Evolutionary conservation across 1,140 invertebrate genomes (phyloP), one percentile per base, ranked within the genome.

Genomic region (Papilio glaucus): DNA sequence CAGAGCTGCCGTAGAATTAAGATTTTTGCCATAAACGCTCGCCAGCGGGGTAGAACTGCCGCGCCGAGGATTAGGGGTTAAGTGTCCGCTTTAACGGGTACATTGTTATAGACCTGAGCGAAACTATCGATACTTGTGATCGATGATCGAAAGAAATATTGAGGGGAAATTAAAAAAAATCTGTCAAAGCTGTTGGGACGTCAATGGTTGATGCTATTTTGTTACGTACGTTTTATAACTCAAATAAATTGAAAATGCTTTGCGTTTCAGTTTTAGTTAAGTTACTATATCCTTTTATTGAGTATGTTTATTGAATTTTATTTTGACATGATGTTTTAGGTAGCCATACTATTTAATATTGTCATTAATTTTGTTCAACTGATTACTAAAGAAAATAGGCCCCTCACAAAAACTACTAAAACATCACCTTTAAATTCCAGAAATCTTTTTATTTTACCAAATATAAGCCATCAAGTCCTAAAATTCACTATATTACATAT

Each of bases 21-120:
- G 90, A 92, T 92, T 92, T 92, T 92, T 91, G 86, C 89, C 83
- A 90, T 92, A 91, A 92, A 91, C 85, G 87, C 85, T 78, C 85
- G 84, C 60, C 79, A 73, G 70, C 73, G 75, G 80, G 80, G 83
- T 86, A 83, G 85, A 90, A 88, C 84, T 88, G 86, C 86, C 79
- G 76, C 74, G 73, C 80, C 78, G 75, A 85, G 89, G 88, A 93
- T 93, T 93, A 90, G 90, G 88, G 90, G 90, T 91, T 93, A 93
- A 91, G 90, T 90, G 88, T 86, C 85, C 88, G 88, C 84, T 80
- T 85, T 92, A 91, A 93, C 89, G 86, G 86, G 85, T 87, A 85
- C 67, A 71, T 85, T 83, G 80, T 78, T 72, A n/a, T 87, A 90
- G 88, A 77, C 81, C 68, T 80, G 88, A 42, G 38, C 53, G 26